Base-by-base conservation (phyloP, 2,888 invertebrate species). In the Dryadula phaetusa region DNA sequence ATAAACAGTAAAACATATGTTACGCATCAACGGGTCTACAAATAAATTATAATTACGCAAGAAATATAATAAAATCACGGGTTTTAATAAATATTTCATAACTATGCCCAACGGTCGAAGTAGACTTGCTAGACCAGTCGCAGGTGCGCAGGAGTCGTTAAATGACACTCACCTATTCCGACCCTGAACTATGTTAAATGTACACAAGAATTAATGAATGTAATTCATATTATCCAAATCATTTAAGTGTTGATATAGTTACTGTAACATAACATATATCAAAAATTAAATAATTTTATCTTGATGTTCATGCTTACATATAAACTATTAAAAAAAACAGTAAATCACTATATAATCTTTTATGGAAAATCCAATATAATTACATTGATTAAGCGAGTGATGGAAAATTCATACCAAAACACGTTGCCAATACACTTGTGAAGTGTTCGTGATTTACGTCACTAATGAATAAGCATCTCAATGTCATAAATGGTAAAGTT, bases 21-120 rank as follows among this genome's bases (percentile, higher is more conserved):
- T 49, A 37, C 47, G 37, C 25, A 28, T 37, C 16, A 49, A 44
- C 47, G 52, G 42, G n/a, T 62, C 53, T 54, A 61, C 66, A 34
- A 34, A 60, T 64, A 40, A 28, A 62, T 62, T 54, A 70, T 69
- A 69, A 71, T 72, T 88, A 81, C 85, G 82, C 82, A 89, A 88
- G 82, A 77, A 76, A 77, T 85, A 81, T 83, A 84, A 85, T 82
- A 83, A 85, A 86, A 85, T 83, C 78, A 82, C 81, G 79, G n/a
- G 73, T 77, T 75, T 69, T 75, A 78, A 82, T 85, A 86, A 86
- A 83, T 77, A 82, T 88, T 87, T 88, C 85, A 86, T 86, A 88
- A 88, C 81, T 79, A 79, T 77, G 77, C 75, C 80, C 82, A 79
- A 77, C 79, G 75, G 75, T 72, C 77, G 74, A 84, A 40, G 56